Percentiles rank a stretch among this genome's conserved stretches.
phyloP scores from a whole-genome alignment of 2,888 invertebrate species.

The Hyppa rectilinea region DNA sequence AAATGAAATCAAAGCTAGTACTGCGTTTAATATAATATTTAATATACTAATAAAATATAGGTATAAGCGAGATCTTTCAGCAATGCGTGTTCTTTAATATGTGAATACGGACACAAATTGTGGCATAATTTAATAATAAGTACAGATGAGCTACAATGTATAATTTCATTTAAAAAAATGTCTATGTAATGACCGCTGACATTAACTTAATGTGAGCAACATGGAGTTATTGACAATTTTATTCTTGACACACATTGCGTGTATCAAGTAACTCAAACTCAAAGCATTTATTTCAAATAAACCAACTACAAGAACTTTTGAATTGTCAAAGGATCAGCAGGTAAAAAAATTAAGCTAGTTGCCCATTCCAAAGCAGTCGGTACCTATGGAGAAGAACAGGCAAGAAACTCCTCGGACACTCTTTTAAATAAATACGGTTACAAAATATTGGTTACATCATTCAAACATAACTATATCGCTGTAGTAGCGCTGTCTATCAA shows the following conservation, averaged over 20 bases:
- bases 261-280: too few species aligned
- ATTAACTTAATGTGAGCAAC: slow-evolving; percentile 65
- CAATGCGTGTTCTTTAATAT: slow-evolving; percentile 66
- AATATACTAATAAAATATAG: slow-evolving; percentile 18
- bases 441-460: too few species aligned
- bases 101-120: slow-evolving; percentile 67
- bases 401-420: too few species aligned
- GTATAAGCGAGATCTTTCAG: slow-evolving; percentile 68
- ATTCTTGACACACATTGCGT: slow-evolving; percentile 49
- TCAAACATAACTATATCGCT: slow-evolving; percentile 34
- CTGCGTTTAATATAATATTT: slow-evolving; percentile 28
- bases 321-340: too few species aligned
- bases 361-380: too few species aligned
- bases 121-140: slow-evolving; percentile 72
- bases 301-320: too few species aligned
- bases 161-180: slow-evolving; percentile 65
- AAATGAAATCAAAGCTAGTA: slow-evolving; percentile 20
- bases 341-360: too few species aligned
- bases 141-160: slow-evolving; percentile 57
- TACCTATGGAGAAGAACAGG: too few species aligned
- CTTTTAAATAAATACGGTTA: too few species aligned
- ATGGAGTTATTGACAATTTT: slow-evolving; percentile 55
- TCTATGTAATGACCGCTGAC: slow-evolving; percentile 66
- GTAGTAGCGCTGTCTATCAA: slow-evolving; percentile 51
- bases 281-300: too few species aligned